A percentile compares a stretch with the other conserved stretches of the same genome.
Evolutionary conservation across 2,888 invertebrate genomes (phyloP).

Genomic region (Clostera curtula): DNA sequence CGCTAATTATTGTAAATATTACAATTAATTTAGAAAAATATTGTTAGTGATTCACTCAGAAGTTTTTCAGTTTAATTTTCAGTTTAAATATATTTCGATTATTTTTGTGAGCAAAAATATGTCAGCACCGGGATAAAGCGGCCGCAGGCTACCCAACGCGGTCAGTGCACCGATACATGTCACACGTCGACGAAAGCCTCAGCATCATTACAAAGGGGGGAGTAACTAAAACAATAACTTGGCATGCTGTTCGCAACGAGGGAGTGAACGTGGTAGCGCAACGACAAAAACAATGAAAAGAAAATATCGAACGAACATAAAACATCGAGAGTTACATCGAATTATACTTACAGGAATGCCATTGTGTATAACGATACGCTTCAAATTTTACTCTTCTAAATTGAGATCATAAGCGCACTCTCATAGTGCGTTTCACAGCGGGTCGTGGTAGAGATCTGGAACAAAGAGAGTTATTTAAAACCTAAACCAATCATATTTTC

Average conservation of each 20-base stretch:
- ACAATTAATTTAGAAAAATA: too few species aligned
- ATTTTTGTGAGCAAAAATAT: slow-evolving; percentile 49
- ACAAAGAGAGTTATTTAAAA: slow-evolving; percentile 47
- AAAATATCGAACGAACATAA: slow-evolving; percentile 54
- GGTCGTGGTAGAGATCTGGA: slow-evolving; percentile 53
- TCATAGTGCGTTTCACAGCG: slow-evolving; percentile 62
- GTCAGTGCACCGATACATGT: slow-evolving; percentile 66
- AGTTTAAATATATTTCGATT: slow-evolving; percentile 15
- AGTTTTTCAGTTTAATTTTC: slow-evolving; percentile 12
- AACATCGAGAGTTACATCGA: slow-evolving; percentile 58
- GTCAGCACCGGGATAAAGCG: slow-evolving; percentile 65
- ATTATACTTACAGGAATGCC: slow-evolving; percentile 63
- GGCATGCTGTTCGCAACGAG: slow-evolving; percentile 74
- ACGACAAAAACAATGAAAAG: slow-evolving; percentile 57
- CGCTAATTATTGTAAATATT: too few species aligned
- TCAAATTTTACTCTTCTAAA: slow-evolving; percentile 43
- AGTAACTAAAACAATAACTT: slow-evolving; percentile 65
- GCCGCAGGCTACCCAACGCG: slow-evolving; percentile 64
- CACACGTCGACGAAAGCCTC: slow-evolving; percentile 76
- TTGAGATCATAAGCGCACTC: slow-evolving; percentile 62
- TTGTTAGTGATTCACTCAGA: too few species aligned
- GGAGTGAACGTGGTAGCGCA: slow-evolving; percentile 73
- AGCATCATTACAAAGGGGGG: slow-evolving; percentile 66
- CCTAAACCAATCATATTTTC: slow-evolving; percentile 12
- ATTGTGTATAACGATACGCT: slow-evolving; percentile 49